These are phyloP conservation scores for Corythaixoides concolor DNA, from an alignment of 2,113 vertebrate species.

Conservation along the genomic window DNA sequence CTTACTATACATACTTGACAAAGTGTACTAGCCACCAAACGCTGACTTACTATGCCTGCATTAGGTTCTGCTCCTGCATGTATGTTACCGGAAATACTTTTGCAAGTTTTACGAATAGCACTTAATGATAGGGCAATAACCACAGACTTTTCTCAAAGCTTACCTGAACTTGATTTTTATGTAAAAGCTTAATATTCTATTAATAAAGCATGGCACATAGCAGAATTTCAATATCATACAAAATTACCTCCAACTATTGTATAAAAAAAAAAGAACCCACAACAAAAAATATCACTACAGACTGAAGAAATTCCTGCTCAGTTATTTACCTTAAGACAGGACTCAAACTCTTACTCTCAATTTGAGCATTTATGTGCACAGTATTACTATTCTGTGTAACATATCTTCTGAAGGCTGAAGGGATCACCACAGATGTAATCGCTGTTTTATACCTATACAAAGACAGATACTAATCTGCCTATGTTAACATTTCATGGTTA, in stretches of 20 bases:
- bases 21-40: background rate
- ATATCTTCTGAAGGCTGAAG: background rate
- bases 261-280: background rate
- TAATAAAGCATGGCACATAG: background rate
- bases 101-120: background rate
- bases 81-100: accelerated
- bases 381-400: background rate
- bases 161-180: background rate
- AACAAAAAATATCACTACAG: background rate
- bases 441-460: background rate
- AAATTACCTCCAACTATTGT: background rate
- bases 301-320: background rate
- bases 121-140: background rate
- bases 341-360: background rate
- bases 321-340: background rate
- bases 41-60: background rate
- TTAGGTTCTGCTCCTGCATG: background rate
- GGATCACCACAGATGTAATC: background rate
- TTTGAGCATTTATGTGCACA: background rate
- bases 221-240: background rate
- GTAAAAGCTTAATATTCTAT: background rate
- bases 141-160: background rate
- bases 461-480: background rate
- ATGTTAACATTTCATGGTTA: background rate
- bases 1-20: background rate